phyloP scores from a whole-genome alignment of 2,888 invertebrate species.

The Taenaris catops region DNA sequence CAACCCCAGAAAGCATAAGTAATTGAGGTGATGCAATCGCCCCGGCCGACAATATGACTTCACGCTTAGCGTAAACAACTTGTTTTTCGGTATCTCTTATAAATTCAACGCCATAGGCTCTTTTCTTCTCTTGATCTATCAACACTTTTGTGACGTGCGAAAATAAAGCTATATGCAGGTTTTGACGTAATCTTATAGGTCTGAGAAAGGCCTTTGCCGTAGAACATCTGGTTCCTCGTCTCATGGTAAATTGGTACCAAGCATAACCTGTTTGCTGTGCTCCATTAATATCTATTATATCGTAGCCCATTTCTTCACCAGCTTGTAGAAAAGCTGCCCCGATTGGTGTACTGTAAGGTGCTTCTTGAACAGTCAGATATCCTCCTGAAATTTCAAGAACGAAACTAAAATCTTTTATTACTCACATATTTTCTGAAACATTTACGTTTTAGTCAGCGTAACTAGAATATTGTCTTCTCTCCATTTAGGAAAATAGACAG shows the following conservation, averaged over 20 bases:
- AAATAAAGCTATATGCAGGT: constrained; percentile 90
- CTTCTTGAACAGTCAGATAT: constrained; percentile 87
- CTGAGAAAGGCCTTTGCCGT: constrained; percentile 92
- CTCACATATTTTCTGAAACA: no score
- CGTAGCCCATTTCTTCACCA: constrained; percentile 95
- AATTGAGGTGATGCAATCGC: constrained; percentile 95
- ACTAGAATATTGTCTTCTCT: no score
- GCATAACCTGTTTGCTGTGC: constrained; percentile 92
- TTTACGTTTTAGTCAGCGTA: no score
- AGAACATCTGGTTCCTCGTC: constrained; percentile 90
- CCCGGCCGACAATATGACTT: constrained; percentile 93
- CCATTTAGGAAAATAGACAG: no score
- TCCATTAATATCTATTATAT: constrained; percentile 91
- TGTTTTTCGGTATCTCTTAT: constrained; percentile 82
- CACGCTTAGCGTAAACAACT: constrained; percentile 84
- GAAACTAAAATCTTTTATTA: no score
- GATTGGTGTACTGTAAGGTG: constrained; percentile 90
- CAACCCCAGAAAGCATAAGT: constrained; percentile 94
- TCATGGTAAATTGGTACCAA: constrained; percentile 93
- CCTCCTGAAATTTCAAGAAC: constrained; percentile 82
- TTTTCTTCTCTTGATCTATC: constrained; percentile 84
- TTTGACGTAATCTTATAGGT: constrained; percentile 86
- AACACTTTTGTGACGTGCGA: constrained; percentile 89
- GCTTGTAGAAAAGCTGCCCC: constrained; percentile 93
- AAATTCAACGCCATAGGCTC: constrained; percentile 90